A percentile compares a stretch with the other conserved stretches of the same genome.
These are phyloP conservation scores for Sarcophilus harrisii DNA, from an alignment of 2,797 vertebrate species.

Conservation along the genomic window DNA sequence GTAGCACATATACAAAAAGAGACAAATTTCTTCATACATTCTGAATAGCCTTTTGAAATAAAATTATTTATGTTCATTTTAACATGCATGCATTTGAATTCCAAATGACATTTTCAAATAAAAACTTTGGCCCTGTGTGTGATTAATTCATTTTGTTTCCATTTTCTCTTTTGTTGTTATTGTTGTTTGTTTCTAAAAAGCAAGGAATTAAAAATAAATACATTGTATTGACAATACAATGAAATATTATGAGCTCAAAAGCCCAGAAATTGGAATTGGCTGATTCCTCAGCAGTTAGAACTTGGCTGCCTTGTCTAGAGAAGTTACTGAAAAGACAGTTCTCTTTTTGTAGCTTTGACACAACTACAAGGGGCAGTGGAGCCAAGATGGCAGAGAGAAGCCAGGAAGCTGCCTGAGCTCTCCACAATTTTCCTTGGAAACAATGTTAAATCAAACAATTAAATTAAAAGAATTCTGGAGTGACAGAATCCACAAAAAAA, in stretches of 20 bases:
- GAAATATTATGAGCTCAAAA: slow-evolving; percentile 6
- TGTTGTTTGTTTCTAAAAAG: slow-evolving; percentile 38
- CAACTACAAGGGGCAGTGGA: neutral
- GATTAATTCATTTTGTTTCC: slow-evolving; percentile 29
- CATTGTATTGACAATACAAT: slow-evolving; percentile 4
- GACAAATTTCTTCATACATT: neutral
- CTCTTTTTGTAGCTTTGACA: neutral
- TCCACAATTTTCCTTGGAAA: neutral
- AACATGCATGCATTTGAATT: neutral
- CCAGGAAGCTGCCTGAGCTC: neutral
- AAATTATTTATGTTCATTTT: slow-evolving; percentile 38
- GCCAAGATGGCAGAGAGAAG: neutral
- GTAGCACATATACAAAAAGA: neutral
- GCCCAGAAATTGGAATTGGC: slow-evolving; percentile 60
- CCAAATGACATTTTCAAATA: slow-evolving; percentile 22
- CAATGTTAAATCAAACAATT: neutral
- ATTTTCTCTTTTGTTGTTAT: slow-evolving; percentile 25
- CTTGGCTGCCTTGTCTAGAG: neutral
- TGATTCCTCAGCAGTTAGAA: neutral
- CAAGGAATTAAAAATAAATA: slow-evolving; percentile 54
- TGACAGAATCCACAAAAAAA: neutral
- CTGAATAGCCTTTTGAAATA: slow-evolving; percentile 21
- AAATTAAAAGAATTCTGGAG: neutral
- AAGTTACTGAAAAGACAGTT: neutral
- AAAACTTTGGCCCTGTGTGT: neutral